Percentiles rank a stretch among this genome's conserved stretches.
These are phyloP conservation scores for Tragelaphus oryx DNA, from an alignment of 2,797 vertebrate genomes.

Conservation along the genomic window DNA sequence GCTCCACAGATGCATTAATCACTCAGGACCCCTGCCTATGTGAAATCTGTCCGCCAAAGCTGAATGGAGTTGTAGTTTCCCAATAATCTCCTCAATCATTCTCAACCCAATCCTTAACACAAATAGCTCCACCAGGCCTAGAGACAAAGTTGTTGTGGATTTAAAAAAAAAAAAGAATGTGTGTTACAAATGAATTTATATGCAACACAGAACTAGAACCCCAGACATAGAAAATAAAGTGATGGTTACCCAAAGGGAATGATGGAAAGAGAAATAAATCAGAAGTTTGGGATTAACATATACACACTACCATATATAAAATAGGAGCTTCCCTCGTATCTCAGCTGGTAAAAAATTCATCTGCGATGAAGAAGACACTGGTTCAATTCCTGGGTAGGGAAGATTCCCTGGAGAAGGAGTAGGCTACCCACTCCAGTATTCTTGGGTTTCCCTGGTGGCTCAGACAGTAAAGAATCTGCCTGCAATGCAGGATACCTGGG, in stretches of 20 bases:
- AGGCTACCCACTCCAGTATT: neutral
- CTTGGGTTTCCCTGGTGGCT: neutral
- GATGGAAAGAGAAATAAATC: neutral
- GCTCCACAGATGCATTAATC: neutral
- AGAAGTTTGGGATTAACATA: neutral
- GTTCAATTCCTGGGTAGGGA: neutral
- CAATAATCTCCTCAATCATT: neutral
- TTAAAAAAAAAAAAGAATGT: neutral
- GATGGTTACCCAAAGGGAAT: neutral
- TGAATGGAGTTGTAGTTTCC: neutral
- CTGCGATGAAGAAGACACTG: neutral
- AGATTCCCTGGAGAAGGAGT: neutral
- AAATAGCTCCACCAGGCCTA: neutral
- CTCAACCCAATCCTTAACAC: neutral
- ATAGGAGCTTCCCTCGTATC: neutral
- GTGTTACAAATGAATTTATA: neutral
- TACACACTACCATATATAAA: neutral
- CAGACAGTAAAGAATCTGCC: neutral
- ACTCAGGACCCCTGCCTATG: neutral
- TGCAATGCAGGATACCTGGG: neutral
- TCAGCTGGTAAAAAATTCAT: neutral
- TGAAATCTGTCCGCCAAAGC: neutral
- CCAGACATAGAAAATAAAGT: neutral
- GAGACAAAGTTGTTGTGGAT: neutral
- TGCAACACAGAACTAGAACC: neutral